A percentile compares a stretch with the other conserved stretches of the same genome.
These are phyloP conservation scores for Drosophila pseudotakahashii DNA, from an alignment of 2,888 invertebrate species.

Conservation along the genomic window DNA sequence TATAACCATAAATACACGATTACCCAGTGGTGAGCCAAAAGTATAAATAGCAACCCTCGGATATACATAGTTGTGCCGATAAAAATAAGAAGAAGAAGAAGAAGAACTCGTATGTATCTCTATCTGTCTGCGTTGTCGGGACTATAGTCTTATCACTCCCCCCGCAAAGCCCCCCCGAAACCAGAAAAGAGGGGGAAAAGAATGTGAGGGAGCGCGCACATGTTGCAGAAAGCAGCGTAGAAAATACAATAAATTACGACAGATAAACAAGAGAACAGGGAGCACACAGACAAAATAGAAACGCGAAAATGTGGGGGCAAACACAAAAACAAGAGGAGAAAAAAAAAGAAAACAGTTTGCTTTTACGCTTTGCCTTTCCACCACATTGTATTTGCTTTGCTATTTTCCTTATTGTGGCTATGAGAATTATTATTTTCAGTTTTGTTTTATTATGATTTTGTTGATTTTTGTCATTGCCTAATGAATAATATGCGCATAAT, in stretches of 20 bases:
- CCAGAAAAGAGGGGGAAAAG: not conserved
- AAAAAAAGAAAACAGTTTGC: constrained; percentile 5
- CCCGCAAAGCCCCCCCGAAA: constrained; percentile 1
- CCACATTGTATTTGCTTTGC: constrained; percentile 3
- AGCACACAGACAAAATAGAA: constrained; percentile 26
- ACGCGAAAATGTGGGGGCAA: constrained; percentile 7
- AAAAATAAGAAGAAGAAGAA: constrained; percentile 1
- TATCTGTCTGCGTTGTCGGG: constrained; percentile 24
- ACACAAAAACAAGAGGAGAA: not conserved
- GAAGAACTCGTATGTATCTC: constrained; percentile 5
- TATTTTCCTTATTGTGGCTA: constrained; percentile 6
- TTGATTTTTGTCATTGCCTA: constrained; percentile 2
- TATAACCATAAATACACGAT: not conserved
- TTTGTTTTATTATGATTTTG: constrained; percentile 16
- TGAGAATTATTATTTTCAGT: constrained; percentile 24
- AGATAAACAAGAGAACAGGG: constrained; percentile 23
- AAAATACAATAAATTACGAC: constrained; percentile 39
- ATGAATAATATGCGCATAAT: constrained; percentile 23
- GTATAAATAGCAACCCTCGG: not conserved
- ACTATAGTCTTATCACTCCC: constrained; percentile 21
- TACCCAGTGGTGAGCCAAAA: not conserved
- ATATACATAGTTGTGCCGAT: constrained; percentile 13
- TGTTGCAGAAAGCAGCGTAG: constrained; percentile 32
- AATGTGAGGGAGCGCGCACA: constrained; percentile 22
- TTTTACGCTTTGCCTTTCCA: constrained; percentile 6